A percentile compares a stretch with the other conserved stretches of the same genome.
phyloP scores from a whole-genome alignment of 2,113 vertebrate genomes.

The Thunnus thynnus region DNA sequence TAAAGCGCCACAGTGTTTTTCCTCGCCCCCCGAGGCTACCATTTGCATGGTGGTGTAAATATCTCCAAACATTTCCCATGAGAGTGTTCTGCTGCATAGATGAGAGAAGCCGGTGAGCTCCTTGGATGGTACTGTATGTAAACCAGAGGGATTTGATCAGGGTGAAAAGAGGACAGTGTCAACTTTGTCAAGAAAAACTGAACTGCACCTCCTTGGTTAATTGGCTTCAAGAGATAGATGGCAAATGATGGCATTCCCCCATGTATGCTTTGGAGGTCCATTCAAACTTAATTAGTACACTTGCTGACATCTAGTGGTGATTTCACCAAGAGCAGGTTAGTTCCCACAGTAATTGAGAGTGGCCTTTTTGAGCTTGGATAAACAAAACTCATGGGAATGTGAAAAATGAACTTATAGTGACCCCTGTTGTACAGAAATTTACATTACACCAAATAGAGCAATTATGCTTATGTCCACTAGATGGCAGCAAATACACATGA shows the following conservation, averaged over 20 bases:
- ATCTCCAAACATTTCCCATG: neutral
- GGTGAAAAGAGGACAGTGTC: neutral
- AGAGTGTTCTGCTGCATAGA: neutral
- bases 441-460: constrained; percentile 22
- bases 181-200: neutral
- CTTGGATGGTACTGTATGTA: neutral
- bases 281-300: neutral
- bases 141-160: neutral
- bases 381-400: constrained; percentile 21
- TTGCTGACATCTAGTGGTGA: constrained; percentile 64
- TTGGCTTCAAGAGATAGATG: neutral
- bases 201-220: too few species aligned
- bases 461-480: constrained; percentile 36
- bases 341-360: constrained; percentile 45
- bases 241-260: neutral
- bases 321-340: neutral
- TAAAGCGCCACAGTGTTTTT: neutral
- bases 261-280: neutral
- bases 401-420: constrained; percentile 49
- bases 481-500: constrained; percentile 65
- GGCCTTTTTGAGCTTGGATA: constrained; percentile 2
- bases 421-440: constrained; percentile 42
- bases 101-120: neutral
- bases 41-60: constrained; percentile 1
- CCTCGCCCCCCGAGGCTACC: neutral